Evolutionary conservation across 1,140 invertebrate species (phyloP).

Genomic region (Zaprionus vittiger): DNA sequence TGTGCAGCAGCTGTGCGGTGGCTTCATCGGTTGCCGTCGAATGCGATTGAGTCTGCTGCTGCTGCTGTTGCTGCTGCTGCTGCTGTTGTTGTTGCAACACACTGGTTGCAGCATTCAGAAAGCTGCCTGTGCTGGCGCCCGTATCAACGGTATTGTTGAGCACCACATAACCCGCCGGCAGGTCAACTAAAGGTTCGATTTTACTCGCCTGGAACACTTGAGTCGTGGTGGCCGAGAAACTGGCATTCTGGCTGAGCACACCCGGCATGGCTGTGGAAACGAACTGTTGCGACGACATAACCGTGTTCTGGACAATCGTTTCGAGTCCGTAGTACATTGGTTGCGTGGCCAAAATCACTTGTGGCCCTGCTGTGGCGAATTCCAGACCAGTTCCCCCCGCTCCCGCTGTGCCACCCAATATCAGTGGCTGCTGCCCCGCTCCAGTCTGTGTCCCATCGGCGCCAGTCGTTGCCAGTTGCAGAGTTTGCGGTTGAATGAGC

Average conservation of each 20-base stretch:
- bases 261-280: slow-evolving; percentile 91
- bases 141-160: slow-evolving; percentile 86
- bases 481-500: slow-evolving; percentile 79
- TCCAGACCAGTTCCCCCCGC: slow-evolving; percentile 85
- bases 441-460: slow-evolving; percentile 85
- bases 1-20: slow-evolving; percentile 63
- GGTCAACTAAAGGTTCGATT: slow-evolving; percentile 91
- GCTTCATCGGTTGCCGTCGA: slow-evolving; percentile 47
- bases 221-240: slow-evolving; percentile 91
- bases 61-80: slow-evolving; percentile 30
- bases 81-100: slow-evolving; percentile 45
- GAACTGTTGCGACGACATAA: slow-evolving; percentile 93
- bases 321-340: slow-evolving; percentile 92
- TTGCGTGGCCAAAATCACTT: slow-evolving; percentile 89
- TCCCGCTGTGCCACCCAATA: slow-evolving; percentile 52
- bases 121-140: slow-evolving; percentile 34
- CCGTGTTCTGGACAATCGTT: slow-evolving; percentile 93
- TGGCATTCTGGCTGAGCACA: slow-evolving; percentile 90
- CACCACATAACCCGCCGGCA: slow-evolving; percentile 89
- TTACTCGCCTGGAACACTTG: slow-evolving; percentile 91
- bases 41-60: slow-evolving; percentile 51
- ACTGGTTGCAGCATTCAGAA: slow-evolving; percentile 68
- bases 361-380: slow-evolving; percentile 88
- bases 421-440: slow-evolving; percentile 82
- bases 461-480: slow-evolving; percentile 40